phyloP scores from a whole-genome alignment of 2,888 invertebrate genomes.

The Alloscopus bannaensis region DNA sequence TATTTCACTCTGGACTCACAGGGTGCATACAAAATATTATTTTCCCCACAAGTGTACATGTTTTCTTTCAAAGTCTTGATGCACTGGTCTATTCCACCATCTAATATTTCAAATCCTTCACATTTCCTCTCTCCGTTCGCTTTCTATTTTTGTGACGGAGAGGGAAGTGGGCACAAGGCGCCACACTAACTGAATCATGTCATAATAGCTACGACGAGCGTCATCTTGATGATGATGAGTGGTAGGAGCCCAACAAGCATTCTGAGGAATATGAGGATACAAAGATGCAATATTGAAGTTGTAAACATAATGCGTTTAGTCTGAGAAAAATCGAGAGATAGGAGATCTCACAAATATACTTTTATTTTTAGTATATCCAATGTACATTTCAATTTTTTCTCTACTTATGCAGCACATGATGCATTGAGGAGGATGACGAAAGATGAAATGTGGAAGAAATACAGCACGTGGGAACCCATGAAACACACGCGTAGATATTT shows the following conservation, averaged over 20 bases:
- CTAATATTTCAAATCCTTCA: slow-evolving; percentile 70
- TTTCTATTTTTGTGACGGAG: slow-evolving; percentile 42
- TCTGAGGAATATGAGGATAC: no score
- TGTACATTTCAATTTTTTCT: not conserved
- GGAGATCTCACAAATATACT: no score
- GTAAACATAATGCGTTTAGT: no score
- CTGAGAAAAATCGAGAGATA: no score
- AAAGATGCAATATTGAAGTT: no score
- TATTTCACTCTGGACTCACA: slow-evolving; percentile 57
- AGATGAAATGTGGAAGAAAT: slow-evolving; percentile 32
- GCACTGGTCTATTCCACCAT: slow-evolving; percentile 42
- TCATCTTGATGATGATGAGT: slow-evolving; percentile 28
- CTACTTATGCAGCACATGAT: not conserved
- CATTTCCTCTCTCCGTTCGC: slow-evolving; percentile 13
- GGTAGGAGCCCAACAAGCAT: no score
- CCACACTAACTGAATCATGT: slow-evolving; percentile 57
- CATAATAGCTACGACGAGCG: slow-evolving; percentile 10
- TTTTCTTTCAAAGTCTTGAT: no score
- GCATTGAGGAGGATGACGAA: slow-evolving; percentile 23
- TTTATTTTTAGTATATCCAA: not conserved
- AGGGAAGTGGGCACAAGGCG: slow-evolving; percentile 29
- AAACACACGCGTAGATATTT: no score
- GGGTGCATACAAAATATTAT: slow-evolving; percentile 32
- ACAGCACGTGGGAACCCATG: slow-evolving; percentile 48
- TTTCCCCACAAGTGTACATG: slow-evolving; percentile 4